These are phyloP conservation scores for Lasioglossum albipes DNA, from an alignment of 1,140 invertebrate species.

Conservation along the genomic window DNA sequence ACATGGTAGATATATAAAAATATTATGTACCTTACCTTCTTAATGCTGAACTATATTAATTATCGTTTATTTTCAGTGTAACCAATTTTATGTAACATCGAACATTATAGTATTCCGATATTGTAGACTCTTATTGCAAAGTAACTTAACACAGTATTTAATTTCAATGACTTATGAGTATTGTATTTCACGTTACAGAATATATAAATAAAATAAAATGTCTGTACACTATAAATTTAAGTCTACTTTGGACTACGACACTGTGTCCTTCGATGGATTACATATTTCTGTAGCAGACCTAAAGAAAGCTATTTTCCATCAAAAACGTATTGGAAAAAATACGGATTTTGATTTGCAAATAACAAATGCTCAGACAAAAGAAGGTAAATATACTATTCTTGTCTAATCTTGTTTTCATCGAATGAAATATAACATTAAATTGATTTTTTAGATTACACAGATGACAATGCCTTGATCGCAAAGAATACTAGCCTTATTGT, in stretches of 20 bases:
- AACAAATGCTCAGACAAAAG: slow-evolving; percentile 98
- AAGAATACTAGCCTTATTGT: slow-evolving; percentile 99
- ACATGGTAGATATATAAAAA: neutral
- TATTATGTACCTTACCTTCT: neutral
- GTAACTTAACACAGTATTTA: neutral
- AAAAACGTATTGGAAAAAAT: slow-evolving; percentile 96
- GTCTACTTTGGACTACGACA: slow-evolving; percentile 95
- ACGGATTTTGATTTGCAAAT: slow-evolving; percentile 97
- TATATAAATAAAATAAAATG: slow-evolving; percentile 81
- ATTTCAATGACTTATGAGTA: neutral
- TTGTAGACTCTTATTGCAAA: neutral
- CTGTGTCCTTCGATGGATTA: slow-evolving; percentile 97
- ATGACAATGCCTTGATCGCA: slow-evolving; percentile 94
- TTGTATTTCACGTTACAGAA: slow-evolving; percentile 43
- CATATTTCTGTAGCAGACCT: slow-evolving; percentile 97
- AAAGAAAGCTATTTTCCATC: slow-evolving; percentile 96
- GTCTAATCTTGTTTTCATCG: neutral
- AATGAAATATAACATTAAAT: slow-evolving; percentile 30
- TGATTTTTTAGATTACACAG: slow-evolving; percentile 90
- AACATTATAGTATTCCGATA: neutral
- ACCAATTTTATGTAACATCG: neutral
- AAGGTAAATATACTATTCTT: slow-evolving; percentile 85
- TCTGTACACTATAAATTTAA: slow-evolving; percentile 99
- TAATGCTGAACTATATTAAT: neutral
- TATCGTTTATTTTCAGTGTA: neutral